Percentiles rank a stretch among this genome's conserved stretches.
These are phyloP conservation scores for Caenorhabditis brenneri DNA, from an alignment of 1,140 invertebrate genomes.

Conservation along the genomic window DNA sequence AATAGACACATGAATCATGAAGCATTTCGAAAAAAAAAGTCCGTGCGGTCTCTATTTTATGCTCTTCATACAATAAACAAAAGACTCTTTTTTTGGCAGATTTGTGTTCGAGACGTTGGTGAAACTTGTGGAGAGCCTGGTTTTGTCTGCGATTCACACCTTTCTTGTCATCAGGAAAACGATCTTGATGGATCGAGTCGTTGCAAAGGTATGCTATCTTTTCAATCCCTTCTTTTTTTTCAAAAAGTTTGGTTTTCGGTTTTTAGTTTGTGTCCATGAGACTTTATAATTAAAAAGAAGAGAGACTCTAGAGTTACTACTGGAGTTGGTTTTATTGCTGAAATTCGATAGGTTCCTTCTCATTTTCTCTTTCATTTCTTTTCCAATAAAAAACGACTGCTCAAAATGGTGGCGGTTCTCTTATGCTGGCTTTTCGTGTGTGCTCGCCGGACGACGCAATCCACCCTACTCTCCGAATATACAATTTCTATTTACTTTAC, in stretches of 20 bases:
- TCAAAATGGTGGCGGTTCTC: constrained; percentile 37
- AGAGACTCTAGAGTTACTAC: constrained; percentile 15
- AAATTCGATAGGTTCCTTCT: neutral
- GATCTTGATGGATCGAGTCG: constrained; percentile 44
- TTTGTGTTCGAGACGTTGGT: constrained; percentile 39
- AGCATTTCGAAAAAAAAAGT: constrained; percentile 2
- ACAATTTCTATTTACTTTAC: constrained; percentile 44
- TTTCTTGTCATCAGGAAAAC: constrained; percentile 45
- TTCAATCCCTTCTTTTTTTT: neutral
- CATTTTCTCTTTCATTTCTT: constrained; percentile 2
- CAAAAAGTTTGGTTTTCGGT: neutral
- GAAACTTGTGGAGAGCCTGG: constrained; percentile 27
- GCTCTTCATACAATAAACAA: constrained; percentile 35
- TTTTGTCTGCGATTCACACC: constrained; percentile 42
- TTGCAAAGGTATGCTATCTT: constrained; percentile 44
- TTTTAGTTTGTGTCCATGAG: neutral
- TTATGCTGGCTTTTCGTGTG: constrained; percentile 29
- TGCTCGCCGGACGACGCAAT: constrained; percentile 33
- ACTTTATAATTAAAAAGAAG: constrained; percentile 26
- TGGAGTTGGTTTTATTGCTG: constrained; percentile 32
- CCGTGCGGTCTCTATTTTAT: neutral
- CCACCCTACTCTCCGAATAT: constrained; percentile 37
- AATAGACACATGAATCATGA: neutral
- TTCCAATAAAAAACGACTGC: neutral
- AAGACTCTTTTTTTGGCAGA: neutral